Base-by-base conservation (phyloP, 2,797 vertebrate species). In the Enteromius mattozi region DNA sequence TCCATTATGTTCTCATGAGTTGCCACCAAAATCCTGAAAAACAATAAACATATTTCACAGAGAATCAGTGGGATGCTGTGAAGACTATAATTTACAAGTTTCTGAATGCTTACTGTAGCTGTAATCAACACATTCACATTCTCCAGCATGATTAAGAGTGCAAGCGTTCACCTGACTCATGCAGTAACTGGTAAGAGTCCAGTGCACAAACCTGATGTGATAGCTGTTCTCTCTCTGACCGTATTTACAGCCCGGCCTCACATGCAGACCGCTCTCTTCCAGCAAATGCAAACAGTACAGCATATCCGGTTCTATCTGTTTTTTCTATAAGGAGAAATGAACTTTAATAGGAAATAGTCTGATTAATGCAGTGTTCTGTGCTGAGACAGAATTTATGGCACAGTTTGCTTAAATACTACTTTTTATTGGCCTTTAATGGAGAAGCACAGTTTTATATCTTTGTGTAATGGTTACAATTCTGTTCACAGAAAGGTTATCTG, bases 201-300 rank as follows among this genome's bases (percentile, higher is more conserved):
- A 59, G 54, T 2, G 61, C 56, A 33, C 40, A n/a, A 14, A 95
- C 95, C 95, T 94, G 89, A 95, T 83, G 89, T 96, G 94, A 80
- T 94, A 27, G 42, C 92, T 95, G 13, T 91, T 94, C 6, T 92
- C 88, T 61, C 75, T 89, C 83, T 94, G 94, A 56, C 92, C 91
- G 0, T 86, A 91, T 2, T 90, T 87, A 47, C 76, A 92, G 5
- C 96, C 96, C 3, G 94, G 90, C 51, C 71, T 30, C 37, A 86
- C 19, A 0, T 92, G 63, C 81, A 96, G 85, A 5, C 95, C 95
- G 0, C 82, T 85, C 3, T 96, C 94, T 82, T 96, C 95, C 35
- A 96, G 89, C 24, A 96, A 89, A 78, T 61, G 86, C 7, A 84
- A 17, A 63, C 94, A 95, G 91, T 96, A 96, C 86, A 94, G 92